These are phyloP conservation scores for Neomorphus geoffroyi DNA, from an alignment of 2,797 vertebrate genomes.

Conservation along the genomic window DNA sequence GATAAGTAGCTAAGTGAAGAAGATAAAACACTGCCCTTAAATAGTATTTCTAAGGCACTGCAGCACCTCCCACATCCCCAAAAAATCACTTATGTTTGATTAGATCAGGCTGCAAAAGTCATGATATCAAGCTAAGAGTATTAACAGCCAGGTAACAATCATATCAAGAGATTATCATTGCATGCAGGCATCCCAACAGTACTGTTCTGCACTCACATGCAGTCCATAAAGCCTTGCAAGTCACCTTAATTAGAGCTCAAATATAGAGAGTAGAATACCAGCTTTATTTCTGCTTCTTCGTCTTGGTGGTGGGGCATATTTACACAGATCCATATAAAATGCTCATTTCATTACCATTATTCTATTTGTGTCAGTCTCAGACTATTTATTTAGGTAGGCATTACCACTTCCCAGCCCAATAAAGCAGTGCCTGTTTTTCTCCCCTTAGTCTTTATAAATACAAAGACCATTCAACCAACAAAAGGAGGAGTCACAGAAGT, in stretches of 20 bases:
- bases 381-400: background rate
- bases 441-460: background rate
- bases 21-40: background rate
- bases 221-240: background rate
- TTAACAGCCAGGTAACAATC: background rate
- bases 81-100: background rate
- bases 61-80: background rate
- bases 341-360: background rate
- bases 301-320: background rate
- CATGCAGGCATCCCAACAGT: background rate
- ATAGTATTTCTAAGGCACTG: background rate
- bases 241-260: background rate
- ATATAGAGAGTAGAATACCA: background rate
- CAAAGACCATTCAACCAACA: background rate
- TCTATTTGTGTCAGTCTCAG: background rate
- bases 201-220: background rate
- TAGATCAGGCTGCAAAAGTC: background rate
- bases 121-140: background rate
- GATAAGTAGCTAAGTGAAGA: background rate
- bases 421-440: background rate
- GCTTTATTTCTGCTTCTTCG: background rate
- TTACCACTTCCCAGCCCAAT: background rate
- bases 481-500: background rate
- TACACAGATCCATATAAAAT: background rate
- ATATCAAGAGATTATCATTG: background rate